Base-by-base conservation (phyloP, 2,888 invertebrate species). In the Seira musarum region DNA sequence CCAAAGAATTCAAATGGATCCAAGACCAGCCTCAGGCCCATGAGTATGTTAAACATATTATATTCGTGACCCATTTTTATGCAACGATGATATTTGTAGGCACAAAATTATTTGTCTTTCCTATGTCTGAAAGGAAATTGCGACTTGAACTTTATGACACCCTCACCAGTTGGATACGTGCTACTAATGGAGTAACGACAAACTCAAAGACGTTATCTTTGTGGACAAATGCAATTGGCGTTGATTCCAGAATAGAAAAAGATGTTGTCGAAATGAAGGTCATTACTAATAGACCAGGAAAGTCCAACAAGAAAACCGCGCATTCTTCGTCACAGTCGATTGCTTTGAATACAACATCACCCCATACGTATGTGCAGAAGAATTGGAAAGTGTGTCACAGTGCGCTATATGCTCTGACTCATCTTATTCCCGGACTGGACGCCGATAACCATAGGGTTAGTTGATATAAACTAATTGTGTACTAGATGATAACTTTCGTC, bases 1-100 rank as follows among this genome's bases (percentile, higher is more conserved):
- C 81, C 15, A 80, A 81, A 57, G 77, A 84, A 25, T 78, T 82
- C 8, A 83, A 82, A 57, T 85, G 84, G 84, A 66, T 85, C 6
- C 21, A 64, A 6, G 74, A 80, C 13, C 60, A 65, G 10, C 81
- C 67, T 0, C 21, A 60, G 13, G 63, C 83, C 30, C 84, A 76
- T 64, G 74, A 80, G 85, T 85, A 79, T 64, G 82, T 69, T 17
- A 8, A 35, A 22, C 46, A 64, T 35, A 53, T 53, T 35, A 66
- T 40, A 24, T 19, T 22, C 15, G 21, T 19, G 10, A 25, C 19
- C 40, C 19, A 70, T 21, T 24, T 24, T 24, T 3, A 5, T 46
- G 6, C 6, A 46, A n/a, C n/a, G n/a, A n/a, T n/a, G n/a, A n/a
- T n/a, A n/a, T n/a, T n/a, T n/a, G n/a, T n/a, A n/a, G n/a, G n/a